Evolutionary conservation across 1,140 invertebrate genomes (phyloP).

Genomic region (Condylostylus longicornis): DNA sequence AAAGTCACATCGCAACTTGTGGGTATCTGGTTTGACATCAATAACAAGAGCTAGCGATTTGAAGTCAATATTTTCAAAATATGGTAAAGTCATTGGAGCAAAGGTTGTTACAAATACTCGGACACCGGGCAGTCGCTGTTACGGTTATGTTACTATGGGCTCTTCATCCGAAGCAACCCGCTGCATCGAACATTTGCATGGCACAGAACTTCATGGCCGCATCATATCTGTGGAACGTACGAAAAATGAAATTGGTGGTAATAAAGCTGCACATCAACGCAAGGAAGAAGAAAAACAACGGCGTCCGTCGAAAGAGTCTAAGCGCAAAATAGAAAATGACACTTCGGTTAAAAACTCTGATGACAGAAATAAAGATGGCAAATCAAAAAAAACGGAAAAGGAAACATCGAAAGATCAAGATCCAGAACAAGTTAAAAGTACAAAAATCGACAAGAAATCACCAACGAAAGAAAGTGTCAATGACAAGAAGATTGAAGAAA

Average conservation of each 20-base stretch:
- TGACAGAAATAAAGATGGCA: not conserved
- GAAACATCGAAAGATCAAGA: not conserved
- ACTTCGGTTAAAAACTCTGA: not conserved
- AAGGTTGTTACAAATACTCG: conserved; percentile 92
- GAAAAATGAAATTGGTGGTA: conserved; percentile 37
- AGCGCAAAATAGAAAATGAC: conserved; percentile 5
- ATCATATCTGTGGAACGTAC: conserved; percentile 87
- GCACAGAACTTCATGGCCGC: conserved; percentile 77
- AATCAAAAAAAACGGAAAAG: conserved; percentile 14
- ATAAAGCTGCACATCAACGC: conserved; percentile 7
- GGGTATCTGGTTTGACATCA: conserved; percentile 83
- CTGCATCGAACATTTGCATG: conserved; percentile 77
- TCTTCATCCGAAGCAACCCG: conserved; percentile 73
- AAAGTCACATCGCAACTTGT: conserved; percentile 56
- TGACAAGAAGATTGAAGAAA: not conserved
- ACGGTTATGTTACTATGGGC: conserved; percentile 89
- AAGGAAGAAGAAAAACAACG: conserved; percentile 6
- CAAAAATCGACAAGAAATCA: conserved; percentile 1
- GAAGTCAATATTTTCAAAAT: conserved; percentile 78
- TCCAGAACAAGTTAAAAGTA: not conserved
- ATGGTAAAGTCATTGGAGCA: conserved; percentile 88
- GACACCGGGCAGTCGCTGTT: conserved; percentile 78
- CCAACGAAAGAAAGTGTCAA: conserved; percentile 11
- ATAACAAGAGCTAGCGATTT: conserved; percentile 80
- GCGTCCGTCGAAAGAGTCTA: not conserved